These are phyloP conservation scores for Potorous gilbertii DNA, from an alignment of 2,797 vertebrate genomes.

Conservation along the genomic window DNA sequence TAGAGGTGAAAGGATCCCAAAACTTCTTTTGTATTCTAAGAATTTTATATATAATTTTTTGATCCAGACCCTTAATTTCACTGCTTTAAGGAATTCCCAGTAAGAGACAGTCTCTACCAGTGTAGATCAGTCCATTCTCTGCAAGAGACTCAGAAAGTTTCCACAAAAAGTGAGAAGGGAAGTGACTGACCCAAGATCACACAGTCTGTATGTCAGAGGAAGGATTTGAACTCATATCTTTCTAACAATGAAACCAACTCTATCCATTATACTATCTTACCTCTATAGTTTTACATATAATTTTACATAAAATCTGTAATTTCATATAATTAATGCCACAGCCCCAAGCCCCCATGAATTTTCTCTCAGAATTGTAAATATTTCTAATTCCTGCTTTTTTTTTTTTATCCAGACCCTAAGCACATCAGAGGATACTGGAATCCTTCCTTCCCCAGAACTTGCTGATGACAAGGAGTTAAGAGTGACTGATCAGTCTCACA, in stretches of 20 bases:
- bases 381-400: neutral
- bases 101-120: neutral
- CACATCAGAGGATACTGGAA: neutral
- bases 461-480: neutral
- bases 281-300: neutral
- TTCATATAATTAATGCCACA: neutral
- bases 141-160: neutral
- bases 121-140: neutral
- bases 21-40: fast-evolving
- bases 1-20: fast-evolving
- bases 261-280: neutral
- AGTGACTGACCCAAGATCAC: neutral
- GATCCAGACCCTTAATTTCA: neutral
- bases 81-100: neutral
- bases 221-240: neutral
- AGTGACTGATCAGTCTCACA: neutral
- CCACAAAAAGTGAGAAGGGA: neutral
- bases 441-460: neutral
- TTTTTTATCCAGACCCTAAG: neutral
- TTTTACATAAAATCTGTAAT: neutral
- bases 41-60: neutral
- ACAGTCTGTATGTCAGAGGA: neutral
- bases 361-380: neutral
- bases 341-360: neutral
- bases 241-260: neutral